Base-by-base conservation (phyloP, 2,888 invertebrate species). In the Blastobasis adustella region DNA sequence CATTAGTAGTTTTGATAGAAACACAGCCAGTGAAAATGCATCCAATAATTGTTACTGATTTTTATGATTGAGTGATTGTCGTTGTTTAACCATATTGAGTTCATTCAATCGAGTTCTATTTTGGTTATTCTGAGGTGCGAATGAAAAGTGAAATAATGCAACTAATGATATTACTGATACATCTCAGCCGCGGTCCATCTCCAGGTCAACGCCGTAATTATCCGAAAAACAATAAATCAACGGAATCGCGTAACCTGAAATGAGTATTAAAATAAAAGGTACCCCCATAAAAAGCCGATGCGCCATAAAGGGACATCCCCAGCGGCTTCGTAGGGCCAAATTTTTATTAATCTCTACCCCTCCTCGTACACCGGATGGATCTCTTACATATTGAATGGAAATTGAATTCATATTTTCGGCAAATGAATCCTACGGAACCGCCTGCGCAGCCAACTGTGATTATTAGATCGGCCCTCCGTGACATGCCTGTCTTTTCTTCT, bases 261-360 rank as follows among this genome's bases (percentile, higher is more conserved):
- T 79, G 79, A 78, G 77, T 81, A 82, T 80, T 78, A 77, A 81
- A 80, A 79, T 79, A 80, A 83, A 83, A 81, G 76, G 76, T 23
- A 67, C 71, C 67, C 71, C 76, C 79, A 74, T 82, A 79, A 82
- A 83, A 81, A 79, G 73, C 76, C 77, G 78, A 76, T 78, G 78
- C 76, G 79, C 79, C 75, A 76, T 82, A 82, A 83, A 83, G 76
- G 76, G 74, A 75, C 71, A 72, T 79, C 79, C 77, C 77, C 64
- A 59, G 73, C 65, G 79, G 76, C 69, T 77, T 74, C 65, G 69
- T 72, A 23, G 71, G 73, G 72, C 71, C 68, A 79, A 80, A 79
- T 79, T 82, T 82, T 82, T 85, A 82, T 83, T 82, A 83, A 85
- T 81, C 80, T 79, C 72, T 68, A 71, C 75, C 74, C 67, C 62